These are phyloP conservation scores for Camptogramma bilineatum DNA, from an alignment of 2,888 invertebrate species.

Conservation along the genomic window DNA sequence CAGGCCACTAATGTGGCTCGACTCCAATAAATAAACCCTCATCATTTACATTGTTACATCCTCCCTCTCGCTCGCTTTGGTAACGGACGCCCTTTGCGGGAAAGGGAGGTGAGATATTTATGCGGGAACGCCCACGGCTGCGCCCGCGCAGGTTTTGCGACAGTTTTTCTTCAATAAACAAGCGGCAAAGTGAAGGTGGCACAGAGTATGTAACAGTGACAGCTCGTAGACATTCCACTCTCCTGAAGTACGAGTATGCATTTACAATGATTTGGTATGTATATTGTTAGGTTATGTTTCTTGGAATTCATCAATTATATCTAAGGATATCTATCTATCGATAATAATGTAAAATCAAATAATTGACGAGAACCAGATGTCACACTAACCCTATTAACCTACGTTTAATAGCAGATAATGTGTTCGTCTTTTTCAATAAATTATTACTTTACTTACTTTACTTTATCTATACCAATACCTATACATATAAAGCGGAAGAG, in stretches of 20 bases:
- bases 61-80: constrained; percentile 30
- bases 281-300: not conserved
- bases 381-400: too few relatives aligned
- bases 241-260: not conserved
- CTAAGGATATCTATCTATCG: too few relatives aligned
- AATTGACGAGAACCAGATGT: too few relatives aligned
- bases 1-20: constrained; percentile 40
- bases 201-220: constrained; percentile 3
- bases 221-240: not conserved
- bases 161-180: constrained; percentile 71
- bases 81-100: constrained; percentile 28
- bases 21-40: constrained; percentile 65
- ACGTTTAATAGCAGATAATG: too few relatives aligned
- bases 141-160: constrained; percentile 63
- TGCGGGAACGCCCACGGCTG: constrained; percentile 64
- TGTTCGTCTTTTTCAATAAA: too few relatives aligned
- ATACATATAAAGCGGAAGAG: too few relatives aligned
- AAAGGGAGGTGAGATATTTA: constrained; percentile 61
- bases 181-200: constrained; percentile 50
- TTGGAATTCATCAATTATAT: not conserved
- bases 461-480: too few relatives aligned
- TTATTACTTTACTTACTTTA: too few relatives aligned
- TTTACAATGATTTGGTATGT: not conserved
- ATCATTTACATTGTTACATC: constrained; percentile 66
- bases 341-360: too few relatives aligned